Percentiles rank a stretch among this genome's conserved stretches.
These are phyloP conservation scores for Lucilia cuprina DNA, from an alignment of 1,140 invertebrate genomes.

Conservation along the genomic window DNA sequence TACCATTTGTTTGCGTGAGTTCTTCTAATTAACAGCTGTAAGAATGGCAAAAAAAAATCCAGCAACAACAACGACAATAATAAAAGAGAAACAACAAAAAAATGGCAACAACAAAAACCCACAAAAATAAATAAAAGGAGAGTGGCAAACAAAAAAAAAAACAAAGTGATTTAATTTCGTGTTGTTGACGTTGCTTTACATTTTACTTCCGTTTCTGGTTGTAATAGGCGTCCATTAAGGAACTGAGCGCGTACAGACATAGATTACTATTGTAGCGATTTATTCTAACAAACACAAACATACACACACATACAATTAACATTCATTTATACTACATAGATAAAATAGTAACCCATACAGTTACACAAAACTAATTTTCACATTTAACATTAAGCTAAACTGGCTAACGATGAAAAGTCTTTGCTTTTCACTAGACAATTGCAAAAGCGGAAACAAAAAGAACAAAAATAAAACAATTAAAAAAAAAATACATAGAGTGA, in stretches of 20 bases:
- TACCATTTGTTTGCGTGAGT: constrained; percentile 32
- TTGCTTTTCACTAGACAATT: background rate
- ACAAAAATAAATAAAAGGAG: background rate
- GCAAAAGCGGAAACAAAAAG: background rate
- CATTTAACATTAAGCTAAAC: background rate
- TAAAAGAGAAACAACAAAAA: background rate
- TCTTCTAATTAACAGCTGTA: constrained; percentile 14
- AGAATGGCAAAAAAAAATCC: constrained; percentile 18
- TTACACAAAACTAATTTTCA: background rate
- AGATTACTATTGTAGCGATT: constrained; percentile 4
- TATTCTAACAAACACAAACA: background rate
- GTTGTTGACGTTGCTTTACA: constrained; percentile 35
- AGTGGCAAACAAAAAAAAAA: background rate
- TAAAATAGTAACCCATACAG: background rate
- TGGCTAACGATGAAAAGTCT: background rate
- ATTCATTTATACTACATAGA: too few relatives aligned
- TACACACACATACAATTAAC: background rate
- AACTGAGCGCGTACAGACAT: constrained; percentile 22
- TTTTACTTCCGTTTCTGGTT: constrained; percentile 32
- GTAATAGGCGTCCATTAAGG: constrained; percentile 24
- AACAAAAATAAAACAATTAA: background rate
- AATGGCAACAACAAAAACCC: background rate
- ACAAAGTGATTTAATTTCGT: constrained; percentile 29
- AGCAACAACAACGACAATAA: background rate
- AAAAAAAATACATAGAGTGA: background rate